Evolutionary conservation across 2,888 invertebrate genomes (phyloP).

Genomic region (Polymixis flavicincta): DNA sequence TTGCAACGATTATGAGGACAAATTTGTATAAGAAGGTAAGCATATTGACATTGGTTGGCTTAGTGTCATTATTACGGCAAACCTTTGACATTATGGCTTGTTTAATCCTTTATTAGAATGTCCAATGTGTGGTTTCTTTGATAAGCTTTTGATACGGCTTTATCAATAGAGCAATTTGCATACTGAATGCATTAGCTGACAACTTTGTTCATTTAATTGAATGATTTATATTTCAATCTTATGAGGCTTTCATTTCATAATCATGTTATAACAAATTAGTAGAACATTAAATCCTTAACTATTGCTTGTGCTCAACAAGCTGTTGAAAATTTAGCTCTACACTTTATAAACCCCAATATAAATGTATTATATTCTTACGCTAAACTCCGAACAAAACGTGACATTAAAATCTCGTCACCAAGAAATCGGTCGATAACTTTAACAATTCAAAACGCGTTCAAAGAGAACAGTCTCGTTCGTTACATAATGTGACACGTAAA

Average conservation of each 20-base stretch:
- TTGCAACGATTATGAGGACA: conserved; percentile 20
- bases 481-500: conserved; percentile 85
- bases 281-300: background rate
- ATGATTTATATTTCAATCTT: conserved; percentile 1
- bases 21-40: background rate
- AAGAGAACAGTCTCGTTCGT: conserved; percentile 76
- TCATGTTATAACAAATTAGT: background rate
- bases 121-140: background rate
- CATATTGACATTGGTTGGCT: background rate
- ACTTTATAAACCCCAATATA: conserved; percentile 20
- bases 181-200: background rate
- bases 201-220: conserved; percentile 7
- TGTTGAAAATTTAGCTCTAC: conserved; percentile 4
- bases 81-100: background rate
- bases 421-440: conserved; percentile 63
- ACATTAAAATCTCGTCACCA: conserved; percentile 60
- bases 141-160: conserved; percentile 13
- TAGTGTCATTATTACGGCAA: background rate
- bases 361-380: conserved; percentile 32
- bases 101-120: background rate
- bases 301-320: background rate
- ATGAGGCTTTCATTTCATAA: background rate
- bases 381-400: conserved; percentile 19
- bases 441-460: conserved; percentile 78
- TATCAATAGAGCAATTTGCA: conserved; percentile 7